Conservation (phyloP, 2,888 invertebrate species). For the Rhingia campestris region DNA sequence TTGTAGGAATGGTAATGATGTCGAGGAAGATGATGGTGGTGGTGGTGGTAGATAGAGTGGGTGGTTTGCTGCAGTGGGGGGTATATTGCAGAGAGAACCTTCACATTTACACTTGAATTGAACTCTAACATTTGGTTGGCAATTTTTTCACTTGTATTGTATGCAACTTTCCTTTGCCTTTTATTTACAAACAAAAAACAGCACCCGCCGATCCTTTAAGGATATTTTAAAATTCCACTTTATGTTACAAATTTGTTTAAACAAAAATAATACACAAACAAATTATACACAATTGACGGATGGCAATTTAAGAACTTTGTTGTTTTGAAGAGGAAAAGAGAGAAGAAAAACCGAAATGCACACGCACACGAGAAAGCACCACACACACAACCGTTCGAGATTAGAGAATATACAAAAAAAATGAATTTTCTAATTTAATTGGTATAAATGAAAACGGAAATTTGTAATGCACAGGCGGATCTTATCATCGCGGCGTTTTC, state of each 20-base stretch:
- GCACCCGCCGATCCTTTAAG: not conserved
- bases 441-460: slow-evolving; percentile 72
- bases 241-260: slow-evolving; percentile 28
- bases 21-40: slow-evolving; percentile 22
- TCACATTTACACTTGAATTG: slow-evolving; percentile 61
- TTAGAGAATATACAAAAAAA: slow-evolving; percentile 1
- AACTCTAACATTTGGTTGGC: slow-evolving; percentile 63
- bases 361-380: slow-evolving; percentile 51
- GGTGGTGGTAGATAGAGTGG: slow-evolving; percentile 38
- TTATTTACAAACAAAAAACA: slow-evolving; percentile 2
- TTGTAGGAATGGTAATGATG: slow-evolving; percentile 44
- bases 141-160: slow-evolving; percentile 32
- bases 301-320: not conserved
- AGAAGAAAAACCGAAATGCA: slow-evolving; percentile 54
- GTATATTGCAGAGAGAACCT: slow-evolving; percentile 57
- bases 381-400: slow-evolving; percentile 65
- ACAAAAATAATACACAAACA: slow-evolving; percentile 26
- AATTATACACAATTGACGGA: slow-evolving; percentile 25
- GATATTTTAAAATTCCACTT: not conserved
- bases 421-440: slow-evolving; percentile 58
- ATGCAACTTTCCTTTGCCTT: slow-evolving; percentile 15
- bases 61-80: slow-evolving; percentile 49
- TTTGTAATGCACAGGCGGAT: slow-evolving; percentile 71
- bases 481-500: slow-evolving; percentile 74
- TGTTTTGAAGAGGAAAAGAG: slow-evolving; percentile 10